A percentile compares a stretch with the other conserved stretches of the same genome.
These are phyloP conservation scores for Aurelia aurita DNA, from an alignment of 30 jellyfish, hydroid and myxozoan genomes.

Conservation along the genomic window DNA sequence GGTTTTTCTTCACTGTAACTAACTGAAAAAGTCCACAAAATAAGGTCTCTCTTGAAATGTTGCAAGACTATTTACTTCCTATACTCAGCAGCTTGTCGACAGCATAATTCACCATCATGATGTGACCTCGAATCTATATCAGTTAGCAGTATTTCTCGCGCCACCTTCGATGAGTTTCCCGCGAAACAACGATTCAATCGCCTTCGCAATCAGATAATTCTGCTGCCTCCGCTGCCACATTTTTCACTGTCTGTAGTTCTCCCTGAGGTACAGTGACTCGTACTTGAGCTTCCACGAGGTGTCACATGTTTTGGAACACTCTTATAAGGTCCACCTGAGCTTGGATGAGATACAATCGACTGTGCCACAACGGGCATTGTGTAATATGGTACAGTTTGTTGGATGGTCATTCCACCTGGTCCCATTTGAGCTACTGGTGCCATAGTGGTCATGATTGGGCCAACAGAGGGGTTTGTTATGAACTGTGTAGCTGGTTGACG, in stretches of 20 bases:
- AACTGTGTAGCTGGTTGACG: slow-evolving; percentile 57
- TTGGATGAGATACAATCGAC: slow-evolving; percentile 69
- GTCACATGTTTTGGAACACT: slow-evolving; percentile 54
- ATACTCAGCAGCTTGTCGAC: no score
- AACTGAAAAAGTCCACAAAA: slow-evolving; percentile 1
- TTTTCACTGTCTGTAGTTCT: slow-evolving; percentile 71
- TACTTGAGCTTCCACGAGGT: slow-evolving; percentile 82
- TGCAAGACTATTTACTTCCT: no score
- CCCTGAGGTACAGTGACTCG: slow-evolving; percentile 64
- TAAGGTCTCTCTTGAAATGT: neutral
- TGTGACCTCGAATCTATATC: neutral
- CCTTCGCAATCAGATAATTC: slow-evolving; percentile 18
- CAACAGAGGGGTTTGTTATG: slow-evolving; percentile 53
- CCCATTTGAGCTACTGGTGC: slow-evolving; percentile 55
- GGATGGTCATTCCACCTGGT: slow-evolving; percentile 51
- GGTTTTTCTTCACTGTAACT: neutral
- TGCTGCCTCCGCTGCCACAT: slow-evolving; percentile 72
- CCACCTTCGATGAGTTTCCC: neutral
- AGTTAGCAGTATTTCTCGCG: neutral
- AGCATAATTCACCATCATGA: no score
- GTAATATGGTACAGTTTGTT: slow-evolving; percentile 51
- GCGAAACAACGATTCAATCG: neutral
- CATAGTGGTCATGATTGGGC: slow-evolving; percentile 61
- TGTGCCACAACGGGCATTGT: slow-evolving; percentile 74
- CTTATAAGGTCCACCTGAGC: slow-evolving; percentile 44